Percentiles rank a stretch among this genome's conserved stretches.
Evolutionary conservation across 2,888 invertebrate species (phyloP).

Genomic region (Lasius fuliginosus): DNA sequence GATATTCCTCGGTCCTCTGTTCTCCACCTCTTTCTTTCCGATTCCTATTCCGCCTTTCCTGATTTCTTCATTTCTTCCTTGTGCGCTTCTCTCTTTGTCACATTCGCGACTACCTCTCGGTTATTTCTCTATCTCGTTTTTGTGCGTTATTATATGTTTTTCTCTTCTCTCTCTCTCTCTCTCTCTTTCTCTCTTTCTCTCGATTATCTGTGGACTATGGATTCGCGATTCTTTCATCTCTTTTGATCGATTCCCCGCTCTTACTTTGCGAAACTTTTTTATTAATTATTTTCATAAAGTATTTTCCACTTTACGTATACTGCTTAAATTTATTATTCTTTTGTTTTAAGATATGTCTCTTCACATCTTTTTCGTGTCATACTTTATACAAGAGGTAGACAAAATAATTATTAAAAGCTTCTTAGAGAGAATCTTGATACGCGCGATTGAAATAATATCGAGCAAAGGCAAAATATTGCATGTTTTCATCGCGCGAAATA

Average conservation of each 20-base stretch:
- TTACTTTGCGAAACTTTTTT: neutral
- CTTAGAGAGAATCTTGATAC: neutral
- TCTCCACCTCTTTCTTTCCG: constrained; percentile 8
- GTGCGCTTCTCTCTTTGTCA: constrained; percentile 9
- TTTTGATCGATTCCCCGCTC: neutral
- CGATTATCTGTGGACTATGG: neutral
- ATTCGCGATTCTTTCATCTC: neutral
- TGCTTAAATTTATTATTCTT: neutral
- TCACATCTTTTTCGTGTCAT: neutral
- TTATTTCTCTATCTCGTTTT: constrained; percentile 21
- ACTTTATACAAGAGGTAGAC: neutral
- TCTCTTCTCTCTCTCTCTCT: neutral
- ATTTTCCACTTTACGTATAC: neutral
- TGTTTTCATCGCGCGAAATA: neutral
- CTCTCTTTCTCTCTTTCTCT: neutral
- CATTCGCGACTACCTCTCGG: constrained; percentile 21
- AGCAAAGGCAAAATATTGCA: neutral
- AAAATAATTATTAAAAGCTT: constrained; percentile 3
- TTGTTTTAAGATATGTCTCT: neutral
- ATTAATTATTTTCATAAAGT: neutral
- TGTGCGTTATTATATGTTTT: neutral
- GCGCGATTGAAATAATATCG: neutral
- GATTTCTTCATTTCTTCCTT: constrained; percentile 66
- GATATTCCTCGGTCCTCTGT: constrained; percentile 18
- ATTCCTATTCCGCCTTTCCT: constrained; percentile 58